phyloP scores from a whole-genome alignment of 2,113 vertebrate genomes.

The Carettochelys insculpta region DNA sequence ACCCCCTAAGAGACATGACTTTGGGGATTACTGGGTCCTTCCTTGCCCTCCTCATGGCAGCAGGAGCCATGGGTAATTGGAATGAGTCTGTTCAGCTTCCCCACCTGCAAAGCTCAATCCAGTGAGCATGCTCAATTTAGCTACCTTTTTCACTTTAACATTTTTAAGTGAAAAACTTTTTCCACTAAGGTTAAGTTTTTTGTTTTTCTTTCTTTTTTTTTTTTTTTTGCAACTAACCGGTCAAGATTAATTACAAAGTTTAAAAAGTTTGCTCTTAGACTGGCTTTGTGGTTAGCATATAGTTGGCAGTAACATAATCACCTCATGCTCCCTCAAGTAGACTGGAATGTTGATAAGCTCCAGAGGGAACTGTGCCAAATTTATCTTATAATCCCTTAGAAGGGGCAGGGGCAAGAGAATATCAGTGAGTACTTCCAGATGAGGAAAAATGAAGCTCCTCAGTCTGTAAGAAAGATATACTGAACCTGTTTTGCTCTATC shows the following conservation, averaged over 20 bases:
- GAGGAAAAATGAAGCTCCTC: neutral
- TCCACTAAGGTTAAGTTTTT: too few relatives aligned
- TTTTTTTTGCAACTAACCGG: neutral
- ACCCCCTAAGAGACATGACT: too few relatives aligned
- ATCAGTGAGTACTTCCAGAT: neutral
- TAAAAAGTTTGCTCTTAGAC: neutral
- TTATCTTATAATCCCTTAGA: neutral
- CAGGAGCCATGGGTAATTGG: too few relatives aligned
- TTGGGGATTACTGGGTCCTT: too few relatives aligned
- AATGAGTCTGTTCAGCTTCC: too few relatives aligned
- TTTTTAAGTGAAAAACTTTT: neutral
- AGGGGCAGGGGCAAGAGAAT: neutral
- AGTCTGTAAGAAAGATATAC: slow-evolving; percentile 14
- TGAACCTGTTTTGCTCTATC: slow-evolving; percentile 97
- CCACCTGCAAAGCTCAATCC: neutral
- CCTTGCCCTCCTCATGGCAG: too few relatives aligned
- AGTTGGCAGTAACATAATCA: neutral
- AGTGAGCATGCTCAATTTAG: neutral
- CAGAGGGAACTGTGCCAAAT: neutral
- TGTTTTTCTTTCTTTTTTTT: too few relatives aligned
- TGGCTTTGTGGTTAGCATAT: neutral
- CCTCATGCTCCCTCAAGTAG: neutral
- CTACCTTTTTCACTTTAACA: neutral
- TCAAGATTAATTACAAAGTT: neutral
- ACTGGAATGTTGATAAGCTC: neutral